phyloP scores from a whole-genome alignment of 2,888 invertebrate species.

The Mesochorus sp. region DNA sequence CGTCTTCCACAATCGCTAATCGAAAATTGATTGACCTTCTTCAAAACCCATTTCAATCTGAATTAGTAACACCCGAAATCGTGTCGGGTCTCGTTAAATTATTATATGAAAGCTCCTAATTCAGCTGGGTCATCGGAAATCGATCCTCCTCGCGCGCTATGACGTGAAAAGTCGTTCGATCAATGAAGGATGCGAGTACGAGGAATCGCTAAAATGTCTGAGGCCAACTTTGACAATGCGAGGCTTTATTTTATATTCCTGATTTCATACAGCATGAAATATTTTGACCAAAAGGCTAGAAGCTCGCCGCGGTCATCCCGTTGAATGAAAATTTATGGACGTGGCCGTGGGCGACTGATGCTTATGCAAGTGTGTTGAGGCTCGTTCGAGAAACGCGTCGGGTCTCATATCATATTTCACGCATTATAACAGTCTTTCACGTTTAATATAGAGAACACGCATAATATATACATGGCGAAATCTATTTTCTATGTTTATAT shows the following conservation, averaged over 20 bases:
- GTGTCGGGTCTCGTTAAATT: background rate
- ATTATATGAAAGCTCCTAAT: background rate
- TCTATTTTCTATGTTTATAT: too few relatives aligned
- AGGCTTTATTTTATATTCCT: slow-evolving; percentile 8
- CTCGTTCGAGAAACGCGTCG: slow-evolving; percentile 6
- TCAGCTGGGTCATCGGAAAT: slow-evolving; percentile 6
- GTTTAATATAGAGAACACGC: background rate
- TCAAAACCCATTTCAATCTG: slow-evolving; percentile 9
- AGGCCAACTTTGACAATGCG: too few relatives aligned
- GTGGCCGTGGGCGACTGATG: slow-evolving; percentile 33
- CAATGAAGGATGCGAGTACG: background rate
- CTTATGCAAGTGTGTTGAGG: slow-evolving; percentile 24
- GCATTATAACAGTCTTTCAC: slow-evolving; percentile 32
- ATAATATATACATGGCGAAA: too few relatives aligned
- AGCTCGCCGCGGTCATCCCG: slow-evolving; percentile 24
- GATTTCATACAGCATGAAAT: slow-evolving; percentile 35
- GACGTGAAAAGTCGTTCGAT: too few relatives aligned
- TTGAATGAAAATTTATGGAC: slow-evolving; percentile 54
- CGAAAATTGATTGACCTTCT: slow-evolving; percentile 17
- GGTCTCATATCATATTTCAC: slow-evolving; percentile 32
- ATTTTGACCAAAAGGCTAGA: slow-evolving; percentile 16
- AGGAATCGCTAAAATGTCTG: too few relatives aligned
- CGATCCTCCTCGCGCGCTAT: slow-evolving; percentile 6
- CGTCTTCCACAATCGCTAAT: background rate
- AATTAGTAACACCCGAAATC: background rate